Evolutionary conservation across 2,888 invertebrate species (phyloP).

Genomic region (Oeneis ivallda): DNA sequence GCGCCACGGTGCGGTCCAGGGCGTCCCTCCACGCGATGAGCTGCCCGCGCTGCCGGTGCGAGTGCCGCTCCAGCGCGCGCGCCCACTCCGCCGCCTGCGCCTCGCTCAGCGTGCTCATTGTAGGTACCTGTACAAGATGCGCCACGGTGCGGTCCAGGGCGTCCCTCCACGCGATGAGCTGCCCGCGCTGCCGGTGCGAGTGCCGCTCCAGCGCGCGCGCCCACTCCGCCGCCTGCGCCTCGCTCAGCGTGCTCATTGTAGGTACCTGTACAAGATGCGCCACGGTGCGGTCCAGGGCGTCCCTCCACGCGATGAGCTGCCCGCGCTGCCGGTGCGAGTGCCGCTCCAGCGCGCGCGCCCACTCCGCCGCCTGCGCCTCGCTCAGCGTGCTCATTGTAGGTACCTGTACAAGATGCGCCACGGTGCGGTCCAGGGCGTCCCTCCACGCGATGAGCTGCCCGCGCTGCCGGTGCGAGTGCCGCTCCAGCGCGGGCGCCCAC

Average conservation of each 20-base stretch:
- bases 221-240: conserved; percentile 85
- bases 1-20: conserved; percentile 85
- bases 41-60: conserved; percentile 90
- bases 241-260: no score
- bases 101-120: no score
- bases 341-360: conserved; percentile 89
- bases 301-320: conserved; percentile 92
- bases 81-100: conserved; percentile 87
- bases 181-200: conserved; percentile 89
- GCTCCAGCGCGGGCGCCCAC: conserved; percentile 90
- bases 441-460: conserved; percentile 93
- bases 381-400: no score
- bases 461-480: conserved; percentile 91
- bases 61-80: conserved; percentile 88
- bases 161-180: conserved; percentile 91
- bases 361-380: conserved; percentile 82
- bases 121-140: conserved; percentile 87
- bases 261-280: conserved; percentile 87
- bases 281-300: conserved; percentile 86
- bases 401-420: conserved; percentile 88
- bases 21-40: conserved; percentile 91
- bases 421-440: conserved; percentile 86
- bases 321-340: conserved; percentile 91
- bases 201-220: conserved; percentile 89
- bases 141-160: conserved; percentile 87